Evolutionary conservation across 2,797 vertebrate species (phyloP).

Genomic region (Epinephelus coioides): DNA sequence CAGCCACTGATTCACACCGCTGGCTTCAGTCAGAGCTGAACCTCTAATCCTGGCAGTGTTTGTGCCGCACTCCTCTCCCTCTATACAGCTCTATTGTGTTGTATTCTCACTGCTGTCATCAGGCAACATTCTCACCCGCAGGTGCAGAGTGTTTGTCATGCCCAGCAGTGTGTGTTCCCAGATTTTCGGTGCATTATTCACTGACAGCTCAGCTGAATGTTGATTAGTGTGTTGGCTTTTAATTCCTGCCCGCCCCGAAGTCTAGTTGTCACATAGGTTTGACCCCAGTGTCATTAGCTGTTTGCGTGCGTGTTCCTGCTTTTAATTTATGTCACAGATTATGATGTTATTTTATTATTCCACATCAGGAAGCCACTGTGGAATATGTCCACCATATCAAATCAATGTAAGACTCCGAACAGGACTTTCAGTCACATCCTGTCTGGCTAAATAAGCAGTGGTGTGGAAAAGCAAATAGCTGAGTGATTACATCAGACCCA

Average conservation of each 20-base stretch:
- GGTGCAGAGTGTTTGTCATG: constrained; percentile 56
- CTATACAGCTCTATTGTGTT: constrained; percentile 34
- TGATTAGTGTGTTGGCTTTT: constrained; percentile 56
- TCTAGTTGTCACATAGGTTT: constrained; percentile 42
- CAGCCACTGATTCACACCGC: background rate
- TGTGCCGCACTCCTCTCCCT: background rate
- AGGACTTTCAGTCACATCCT: constrained; percentile 63
- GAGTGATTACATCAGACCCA: constrained; percentile 44
- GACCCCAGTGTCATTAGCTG: constrained; percentile 36
- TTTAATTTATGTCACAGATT: constrained; percentile 61
- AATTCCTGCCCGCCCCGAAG: background rate
- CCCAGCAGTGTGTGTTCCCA: constrained; percentile 39
- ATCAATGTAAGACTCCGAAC: constrained; percentile 38
- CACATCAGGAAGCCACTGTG: constrained; percentile 36
- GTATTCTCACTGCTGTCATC: constrained; percentile 31
- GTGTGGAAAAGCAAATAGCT: constrained; percentile 55
- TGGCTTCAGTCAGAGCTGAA: constrained; percentile 1
- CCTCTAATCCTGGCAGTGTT: background rate
- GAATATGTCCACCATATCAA: constrained; percentile 42
- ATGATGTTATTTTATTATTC: constrained; percentile 42
- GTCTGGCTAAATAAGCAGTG: constrained; percentile 55
- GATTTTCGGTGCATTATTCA: constrained; percentile 59
- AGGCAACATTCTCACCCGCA: constrained; percentile 41
- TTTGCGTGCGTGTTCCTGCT: constrained; percentile 31
- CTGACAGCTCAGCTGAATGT: constrained; percentile 46